Conservation (phyloP, 2,888 invertebrate species). For the Tetragonisca angustula region DNA sequence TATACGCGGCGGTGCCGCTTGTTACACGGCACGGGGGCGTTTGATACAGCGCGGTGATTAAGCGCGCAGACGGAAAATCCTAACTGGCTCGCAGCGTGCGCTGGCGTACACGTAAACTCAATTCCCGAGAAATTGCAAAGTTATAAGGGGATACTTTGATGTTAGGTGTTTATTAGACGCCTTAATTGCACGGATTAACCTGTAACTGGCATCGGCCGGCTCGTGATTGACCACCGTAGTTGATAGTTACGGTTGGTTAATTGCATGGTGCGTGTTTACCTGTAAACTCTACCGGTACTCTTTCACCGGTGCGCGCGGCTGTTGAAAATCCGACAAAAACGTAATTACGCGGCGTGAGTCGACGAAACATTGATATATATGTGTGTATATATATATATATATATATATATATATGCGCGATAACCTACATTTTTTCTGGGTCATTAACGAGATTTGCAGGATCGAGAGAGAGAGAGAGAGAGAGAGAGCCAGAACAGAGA, state of each 20-base stretch:
- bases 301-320: too few relatives aligned
- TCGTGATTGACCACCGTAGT: background rate
- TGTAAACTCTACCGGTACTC: background rate
- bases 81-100: conserved; percentile 26
- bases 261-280: background rate
- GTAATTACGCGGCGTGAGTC: too few relatives aligned
- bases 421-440: too few relatives aligned
- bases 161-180: background rate
- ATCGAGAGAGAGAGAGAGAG: too few relatives aligned
- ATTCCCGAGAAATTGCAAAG: conserved; percentile 25
- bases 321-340: too few relatives aligned
- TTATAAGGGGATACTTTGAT: background rate
- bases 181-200: background rate
- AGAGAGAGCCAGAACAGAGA: too few relatives aligned
- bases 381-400: too few relatives aligned
- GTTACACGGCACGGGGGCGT: conserved; percentile 55
- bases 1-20: conserved; percentile 44
- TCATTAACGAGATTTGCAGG: too few relatives aligned
- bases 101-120: conserved; percentile 27
- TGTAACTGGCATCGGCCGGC: background rate
- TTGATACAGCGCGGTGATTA: conserved; percentile 68
- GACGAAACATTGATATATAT: too few relatives aligned
- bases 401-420: too few relatives aligned
- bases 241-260: background rate
- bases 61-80: conserved; percentile 65